Percentiles rank a stretch among this genome's conserved stretches.
Conservation (phyloP, 2,888 invertebrate species). For the Cactoblastis cactorum region DNA sequence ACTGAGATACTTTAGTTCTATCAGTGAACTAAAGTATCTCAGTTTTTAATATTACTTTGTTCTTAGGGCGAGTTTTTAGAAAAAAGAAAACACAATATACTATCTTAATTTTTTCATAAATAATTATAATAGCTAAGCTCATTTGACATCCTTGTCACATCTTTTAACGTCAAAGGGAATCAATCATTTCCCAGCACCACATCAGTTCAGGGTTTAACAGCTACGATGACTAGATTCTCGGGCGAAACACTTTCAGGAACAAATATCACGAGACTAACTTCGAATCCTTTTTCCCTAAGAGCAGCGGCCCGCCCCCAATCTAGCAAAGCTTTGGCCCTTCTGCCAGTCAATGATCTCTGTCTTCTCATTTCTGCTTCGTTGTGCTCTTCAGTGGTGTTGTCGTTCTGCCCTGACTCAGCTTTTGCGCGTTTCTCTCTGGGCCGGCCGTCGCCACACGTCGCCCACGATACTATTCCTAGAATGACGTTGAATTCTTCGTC, state of each 20-base stretch:
- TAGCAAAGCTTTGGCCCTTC: conserved; percentile 86
- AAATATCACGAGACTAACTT: conserved; percentile 82
- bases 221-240: conserved; percentile 90
- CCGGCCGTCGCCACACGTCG: conserved; percentile 88
- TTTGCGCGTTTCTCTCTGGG: conserved; percentile 51
- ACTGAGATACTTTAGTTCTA: no score
- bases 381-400: not conserved
- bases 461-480: conserved; percentile 93
- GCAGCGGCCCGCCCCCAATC: conserved; percentile 86
- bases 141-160: no score
- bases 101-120: no score
- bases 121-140: no score
- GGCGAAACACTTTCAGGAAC: conserved; percentile 82
- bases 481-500: conserved; percentile 85
- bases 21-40: no score
- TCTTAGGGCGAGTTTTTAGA: no score
- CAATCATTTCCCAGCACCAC: no score
- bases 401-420: not conserved
- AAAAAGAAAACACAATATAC: no score
- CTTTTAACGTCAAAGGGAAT: no score
- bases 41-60: no score
- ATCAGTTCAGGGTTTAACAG: conserved; percentile 39
- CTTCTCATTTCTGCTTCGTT: not conserved
- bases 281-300: conserved; percentile 79
- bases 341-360: conserved; percentile 74